Conservation (phyloP, 2,888 invertebrate species). For the Adelognathus sp. region DNA sequence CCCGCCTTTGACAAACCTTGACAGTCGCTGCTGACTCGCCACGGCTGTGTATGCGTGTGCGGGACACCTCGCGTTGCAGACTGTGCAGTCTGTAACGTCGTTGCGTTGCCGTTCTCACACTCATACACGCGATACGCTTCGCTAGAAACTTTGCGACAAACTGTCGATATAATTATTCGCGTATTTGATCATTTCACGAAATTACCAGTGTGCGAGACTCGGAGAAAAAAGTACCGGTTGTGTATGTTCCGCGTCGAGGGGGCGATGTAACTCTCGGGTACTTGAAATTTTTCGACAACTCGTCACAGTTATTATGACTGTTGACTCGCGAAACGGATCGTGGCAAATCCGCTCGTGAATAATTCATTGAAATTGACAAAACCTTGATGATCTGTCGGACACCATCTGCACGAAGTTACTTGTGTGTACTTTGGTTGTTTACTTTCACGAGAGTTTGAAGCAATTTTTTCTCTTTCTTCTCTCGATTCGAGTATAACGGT, state of each 20-base stretch:
- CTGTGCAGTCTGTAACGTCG: conserved; percentile 8
- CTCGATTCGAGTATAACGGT: not conserved
- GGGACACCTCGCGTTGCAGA: too few relatives aligned
- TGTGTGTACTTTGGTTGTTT: conserved; percentile 1
- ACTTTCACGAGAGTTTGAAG: conserved; percentile 15
- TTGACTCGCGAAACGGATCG: conserved; percentile 16
- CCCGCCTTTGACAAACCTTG: conserved; percentile 58
- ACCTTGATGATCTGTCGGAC: conserved; percentile 32
- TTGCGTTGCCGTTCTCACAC: conserved; percentile 24
- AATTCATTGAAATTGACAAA: conserved; percentile 38
- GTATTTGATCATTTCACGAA: not conserved
- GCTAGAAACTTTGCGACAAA: conserved; percentile 24
- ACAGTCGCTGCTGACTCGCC: conserved; percentile 46
- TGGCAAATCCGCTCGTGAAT: conserved; percentile 46
- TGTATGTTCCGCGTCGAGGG: not conserved
- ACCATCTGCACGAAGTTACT: conserved; percentile 52
- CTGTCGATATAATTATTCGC: not conserved
- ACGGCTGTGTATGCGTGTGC: not conserved
- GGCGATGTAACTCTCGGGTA: not conserved
- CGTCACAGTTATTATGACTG: not conserved
- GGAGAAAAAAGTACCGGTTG: not conserved
- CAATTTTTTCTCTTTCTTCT: not conserved
- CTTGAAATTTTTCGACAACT: not conserved
- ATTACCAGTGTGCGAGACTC: too few relatives aligned
- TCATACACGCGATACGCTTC: not conserved